These are phyloP conservation scores for Cyanocitta stelleri DNA, from an alignment of 2,113 vertebrate genomes.

Conservation along the genomic window DNA sequence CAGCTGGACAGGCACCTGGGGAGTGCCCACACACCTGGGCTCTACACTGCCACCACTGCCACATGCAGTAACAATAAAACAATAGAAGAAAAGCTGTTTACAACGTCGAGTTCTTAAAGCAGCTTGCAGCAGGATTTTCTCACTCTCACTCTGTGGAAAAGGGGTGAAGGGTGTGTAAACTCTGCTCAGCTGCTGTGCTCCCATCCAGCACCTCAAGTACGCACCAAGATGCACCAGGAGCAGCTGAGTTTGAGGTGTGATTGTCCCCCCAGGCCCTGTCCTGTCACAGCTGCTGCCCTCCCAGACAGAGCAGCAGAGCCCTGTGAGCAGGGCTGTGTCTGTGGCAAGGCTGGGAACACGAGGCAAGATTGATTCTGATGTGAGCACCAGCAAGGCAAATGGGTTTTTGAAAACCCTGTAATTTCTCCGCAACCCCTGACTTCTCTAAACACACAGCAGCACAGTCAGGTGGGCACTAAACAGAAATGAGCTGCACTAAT, in stretches of 20 bases:
- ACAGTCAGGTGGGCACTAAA: slow-evolving; percentile 73
- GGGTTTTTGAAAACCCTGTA: slow-evolving; percentile 77
- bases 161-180: not conserved
- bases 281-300: not conserved
- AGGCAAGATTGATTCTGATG: slow-evolving; percentile 71
- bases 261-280: not conserved
- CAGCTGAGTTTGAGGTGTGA: not conserved
- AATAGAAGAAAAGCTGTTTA: not conserved
- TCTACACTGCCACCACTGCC: not conserved
- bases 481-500: slow-evolving; percentile 71
- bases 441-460: slow-evolving; percentile 75
- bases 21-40: rapidly evolving
- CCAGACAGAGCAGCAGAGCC: not conserved
- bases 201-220: not conserved
- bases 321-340: not conserved
- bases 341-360: slow-evolving; percentile 2
- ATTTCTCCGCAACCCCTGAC: slow-evolving; percentile 76
- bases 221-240: not conserved
- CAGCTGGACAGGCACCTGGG: not conserved
- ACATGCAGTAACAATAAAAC: rapidly evolving
- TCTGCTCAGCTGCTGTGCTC: not conserved
- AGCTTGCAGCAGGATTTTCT: not conserved
- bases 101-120: rapidly evolving
- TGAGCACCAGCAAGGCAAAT: slow-evolving; percentile 72
- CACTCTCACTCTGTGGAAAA: rapidly evolving